Conservation (phyloP, 2,113 vertebrate species). For the Aix galericulata region DNA sequence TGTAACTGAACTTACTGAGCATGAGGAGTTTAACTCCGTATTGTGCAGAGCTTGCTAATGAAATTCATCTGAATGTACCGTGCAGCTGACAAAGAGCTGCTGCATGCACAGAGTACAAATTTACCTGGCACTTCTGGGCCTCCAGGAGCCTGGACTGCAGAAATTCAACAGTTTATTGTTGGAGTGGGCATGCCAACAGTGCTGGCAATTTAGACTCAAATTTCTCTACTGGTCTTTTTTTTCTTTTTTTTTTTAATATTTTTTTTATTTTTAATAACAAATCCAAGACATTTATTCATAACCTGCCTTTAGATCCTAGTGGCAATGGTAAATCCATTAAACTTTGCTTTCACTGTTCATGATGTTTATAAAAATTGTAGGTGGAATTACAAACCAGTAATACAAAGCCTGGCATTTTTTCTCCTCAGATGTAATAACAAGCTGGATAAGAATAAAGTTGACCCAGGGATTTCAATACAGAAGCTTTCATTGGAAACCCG, state of each 20-base stretch:
- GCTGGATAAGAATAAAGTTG: slow-evolving; percentile 48
- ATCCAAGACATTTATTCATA: slow-evolving; percentile 33
- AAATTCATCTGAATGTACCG: not conserved
- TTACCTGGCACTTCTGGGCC: not conserved
- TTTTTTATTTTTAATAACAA: not conserved
- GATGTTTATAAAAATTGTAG: slow-evolving; percentile 47
- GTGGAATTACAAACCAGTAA: slow-evolving; percentile 21
- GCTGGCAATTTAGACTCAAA: not conserved
- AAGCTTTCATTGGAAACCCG: slow-evolving; percentile 41
- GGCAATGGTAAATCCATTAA: slow-evolving; percentile 54
- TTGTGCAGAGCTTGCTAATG: not conserved
- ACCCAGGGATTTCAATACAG: slow-evolving; percentile 50
- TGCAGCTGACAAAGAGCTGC: fast-evolving
- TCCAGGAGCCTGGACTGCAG: not conserved
- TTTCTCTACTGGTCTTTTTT: not conserved
- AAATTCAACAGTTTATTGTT: not conserved
- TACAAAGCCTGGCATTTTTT: slow-evolving; percentile 42
- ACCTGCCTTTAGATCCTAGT: slow-evolving; percentile 15
- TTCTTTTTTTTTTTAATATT: not conserved
- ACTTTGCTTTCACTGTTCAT: slow-evolving; percentile 48
- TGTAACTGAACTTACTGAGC: not conserved
- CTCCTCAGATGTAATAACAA: slow-evolving; percentile 45
- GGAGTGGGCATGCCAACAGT: not conserved
- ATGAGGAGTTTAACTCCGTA: not conserved
- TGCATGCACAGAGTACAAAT: not conserved